phyloP scores from a whole-genome alignment of 2,113 vertebrate species.

The Dermatemys mawii region DNA sequence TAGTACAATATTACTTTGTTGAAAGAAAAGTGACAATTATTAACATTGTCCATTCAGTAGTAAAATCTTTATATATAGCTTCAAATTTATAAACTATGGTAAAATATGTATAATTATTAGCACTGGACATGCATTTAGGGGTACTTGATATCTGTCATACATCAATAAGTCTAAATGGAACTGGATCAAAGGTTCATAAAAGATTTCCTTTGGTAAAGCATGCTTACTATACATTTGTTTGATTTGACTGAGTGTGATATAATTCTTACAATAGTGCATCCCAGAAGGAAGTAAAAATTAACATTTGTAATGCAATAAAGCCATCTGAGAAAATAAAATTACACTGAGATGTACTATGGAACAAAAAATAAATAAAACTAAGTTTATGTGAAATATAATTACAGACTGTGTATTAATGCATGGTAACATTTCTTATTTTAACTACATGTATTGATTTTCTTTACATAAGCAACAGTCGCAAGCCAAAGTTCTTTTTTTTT shows the following conservation, averaged over 20 bases:
- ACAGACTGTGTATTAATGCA: not conserved
- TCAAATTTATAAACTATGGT: slow-evolving; percentile 20
- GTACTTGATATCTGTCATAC: slow-evolving; percentile 23
- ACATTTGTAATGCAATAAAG: slow-evolving; percentile 9
- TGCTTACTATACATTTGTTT: slow-evolving; percentile 28
- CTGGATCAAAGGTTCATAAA: not conserved
- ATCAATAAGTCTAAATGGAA: slow-evolving; percentile 34
- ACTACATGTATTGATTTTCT: not conserved
- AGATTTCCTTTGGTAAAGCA: slow-evolving; percentile 9
- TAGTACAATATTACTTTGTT: not conserved
- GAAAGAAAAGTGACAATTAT: not conserved
- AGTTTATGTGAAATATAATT: not conserved
- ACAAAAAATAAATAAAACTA: not conserved
- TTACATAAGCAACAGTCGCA: not conserved
- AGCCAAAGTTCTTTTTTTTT: not conserved
- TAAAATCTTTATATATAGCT: slow-evolving; percentile 10
- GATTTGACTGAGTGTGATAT: slow-evolving; percentile 18
- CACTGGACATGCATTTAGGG: slow-evolving; percentile 15
- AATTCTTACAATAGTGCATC: slow-evolving; percentile 5
- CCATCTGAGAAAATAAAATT: slow-evolving; percentile 28
- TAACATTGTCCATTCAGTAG: not conserved
- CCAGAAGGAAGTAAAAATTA: slow-evolving; percentile 28
- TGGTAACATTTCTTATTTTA: not conserved
- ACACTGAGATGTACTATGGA: not conserved
- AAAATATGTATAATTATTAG: not conserved